A percentile compares a stretch with the other conserved stretches of the same genome.
Conservation (phyloP, 2,113 vertebrate species). For the Poecilia latipinna region DNA sequence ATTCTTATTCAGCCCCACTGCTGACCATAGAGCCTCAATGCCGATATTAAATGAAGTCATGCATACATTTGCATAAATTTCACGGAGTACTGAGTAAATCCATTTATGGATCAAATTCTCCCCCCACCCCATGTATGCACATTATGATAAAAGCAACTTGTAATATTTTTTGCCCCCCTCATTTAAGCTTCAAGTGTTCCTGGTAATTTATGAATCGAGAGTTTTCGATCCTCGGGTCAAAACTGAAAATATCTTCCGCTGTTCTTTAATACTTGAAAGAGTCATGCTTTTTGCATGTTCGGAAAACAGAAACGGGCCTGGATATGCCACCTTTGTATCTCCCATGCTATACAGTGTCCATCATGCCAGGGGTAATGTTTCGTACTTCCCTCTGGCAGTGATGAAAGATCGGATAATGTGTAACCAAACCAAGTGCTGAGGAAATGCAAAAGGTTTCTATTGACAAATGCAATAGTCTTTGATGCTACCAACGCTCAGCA, state of each 20-base stretch:
- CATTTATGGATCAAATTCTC: constrained; percentile 68
- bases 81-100: constrained; percentile 50
- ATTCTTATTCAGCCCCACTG: constrained; percentile 63
- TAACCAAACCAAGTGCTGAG: constrained; percentile 67
- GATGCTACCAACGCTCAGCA: constrained; percentile 62
- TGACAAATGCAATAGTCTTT: constrained; percentile 63
- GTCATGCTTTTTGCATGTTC: background rate
- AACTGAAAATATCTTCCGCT: constrained; percentile 21
- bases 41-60: constrained; percentile 71
- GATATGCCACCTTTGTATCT: constrained; percentile 70
- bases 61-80: constrained; percentile 76
- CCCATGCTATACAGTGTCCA: constrained; percentile 78
- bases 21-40: constrained; percentile 57
- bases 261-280: constrained; percentile 4
- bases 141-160: constrained; percentile 25
- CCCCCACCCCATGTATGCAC: constrained; percentile 25
- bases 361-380: constrained; percentile 73
- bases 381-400: constrained; percentile 48
- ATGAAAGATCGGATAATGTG: constrained; percentile 54
- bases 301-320: constrained; percentile 42
- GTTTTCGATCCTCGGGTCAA: constrained; percentile 10
- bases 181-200: constrained; percentile 30
- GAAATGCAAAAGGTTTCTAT: constrained; percentile 68
- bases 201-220: constrained; percentile 34
- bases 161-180: constrained; percentile 5